Conservation (phyloP, 2,888 invertebrate genomes). For the Poecilobothrus nobilitatus region DNA sequence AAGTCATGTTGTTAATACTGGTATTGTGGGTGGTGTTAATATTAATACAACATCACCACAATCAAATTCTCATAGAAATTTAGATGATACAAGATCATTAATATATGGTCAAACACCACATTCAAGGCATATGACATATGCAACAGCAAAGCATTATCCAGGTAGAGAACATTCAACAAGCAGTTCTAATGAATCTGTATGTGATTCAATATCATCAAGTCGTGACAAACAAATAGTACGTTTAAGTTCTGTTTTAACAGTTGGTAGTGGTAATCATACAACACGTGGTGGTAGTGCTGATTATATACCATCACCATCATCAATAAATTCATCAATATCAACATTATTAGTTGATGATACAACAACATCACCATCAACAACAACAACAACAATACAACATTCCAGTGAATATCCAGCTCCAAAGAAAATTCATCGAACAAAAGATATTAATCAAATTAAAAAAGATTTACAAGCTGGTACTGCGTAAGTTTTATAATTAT, state of each 20-base stretch:
- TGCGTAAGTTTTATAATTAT: conserved; percentile 33
- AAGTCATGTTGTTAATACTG: not conserved
- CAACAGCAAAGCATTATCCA: conserved; percentile 37
- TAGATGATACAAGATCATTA: conserved; percentile 31
- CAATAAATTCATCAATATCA: conserved; percentile 36
- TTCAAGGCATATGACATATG: conserved; percentile 20
- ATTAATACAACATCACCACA: conserved; percentile 37
- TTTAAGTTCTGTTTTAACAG: conserved; percentile 22
- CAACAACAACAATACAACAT: conserved; percentile 28
- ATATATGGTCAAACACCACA: conserved; percentile 19
- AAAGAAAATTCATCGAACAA: conserved; percentile 52
- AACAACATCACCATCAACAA: conserved; percentile 26
- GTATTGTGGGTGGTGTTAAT: conserved; percentile 24
- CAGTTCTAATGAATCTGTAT: conserved; percentile 80
- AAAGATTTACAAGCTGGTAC: conserved; percentile 40
- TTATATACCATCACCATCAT: conserved; percentile 35
- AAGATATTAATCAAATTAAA: conserved; percentile 42
- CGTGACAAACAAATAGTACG: conserved; percentile 44
- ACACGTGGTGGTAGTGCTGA: conserved; percentile 31
- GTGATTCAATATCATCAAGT: conserved; percentile 55
- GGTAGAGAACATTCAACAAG: conserved; percentile 50
- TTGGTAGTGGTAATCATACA: conserved; percentile 18
- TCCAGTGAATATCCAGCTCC: conserved; percentile 38
- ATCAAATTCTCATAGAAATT: conserved; percentile 32
- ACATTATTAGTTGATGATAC: conserved; percentile 29